phyloP scores from a whole-genome alignment of 2,113 vertebrate genomes.

The Cacatua alba region DNA sequence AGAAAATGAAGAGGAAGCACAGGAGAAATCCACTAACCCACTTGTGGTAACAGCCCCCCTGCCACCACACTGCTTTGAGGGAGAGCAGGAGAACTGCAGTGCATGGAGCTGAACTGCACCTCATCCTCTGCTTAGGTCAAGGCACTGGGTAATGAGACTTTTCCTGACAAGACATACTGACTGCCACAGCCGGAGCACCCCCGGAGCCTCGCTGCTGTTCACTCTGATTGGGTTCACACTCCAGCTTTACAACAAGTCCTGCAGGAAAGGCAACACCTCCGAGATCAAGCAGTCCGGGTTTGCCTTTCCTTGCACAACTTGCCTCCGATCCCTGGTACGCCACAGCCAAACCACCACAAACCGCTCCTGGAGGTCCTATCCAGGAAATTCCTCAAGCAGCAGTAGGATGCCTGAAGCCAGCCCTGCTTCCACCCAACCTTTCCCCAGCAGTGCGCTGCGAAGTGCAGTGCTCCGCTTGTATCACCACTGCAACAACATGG shows the following conservation, averaged over 20 bases:
- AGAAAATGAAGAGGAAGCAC: not conserved
- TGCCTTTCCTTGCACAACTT: not conserved
- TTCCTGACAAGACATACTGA: constrained; percentile 30
- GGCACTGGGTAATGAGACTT: not conserved
- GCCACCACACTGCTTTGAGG: not conserved
- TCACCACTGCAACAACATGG: rapidly evolving
- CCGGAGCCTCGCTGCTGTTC: not conserved
- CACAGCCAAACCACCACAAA: not conserved
- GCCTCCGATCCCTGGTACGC: not conserved
- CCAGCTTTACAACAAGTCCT: no score
- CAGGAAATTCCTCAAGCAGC: not conserved
- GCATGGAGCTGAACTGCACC: not conserved
- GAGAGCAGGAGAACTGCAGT: constrained; percentile 1
- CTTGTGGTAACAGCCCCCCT: not conserved
- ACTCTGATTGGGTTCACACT: not conserved
- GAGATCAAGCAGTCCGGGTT: not conserved
- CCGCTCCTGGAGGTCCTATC: not conserved
- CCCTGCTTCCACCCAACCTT: not conserved
- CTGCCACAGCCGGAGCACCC: not conserved
- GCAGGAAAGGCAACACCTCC: not conserved
- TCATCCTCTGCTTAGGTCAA: constrained; percentile 11
- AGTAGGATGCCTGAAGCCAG: not conserved
- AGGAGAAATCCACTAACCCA: not conserved
- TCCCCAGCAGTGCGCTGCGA: not conserved
- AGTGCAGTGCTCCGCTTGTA: rapidly evolving